Conservation (phyloP, 2,113 vertebrate species). For the Grallaria varia region DNA sequence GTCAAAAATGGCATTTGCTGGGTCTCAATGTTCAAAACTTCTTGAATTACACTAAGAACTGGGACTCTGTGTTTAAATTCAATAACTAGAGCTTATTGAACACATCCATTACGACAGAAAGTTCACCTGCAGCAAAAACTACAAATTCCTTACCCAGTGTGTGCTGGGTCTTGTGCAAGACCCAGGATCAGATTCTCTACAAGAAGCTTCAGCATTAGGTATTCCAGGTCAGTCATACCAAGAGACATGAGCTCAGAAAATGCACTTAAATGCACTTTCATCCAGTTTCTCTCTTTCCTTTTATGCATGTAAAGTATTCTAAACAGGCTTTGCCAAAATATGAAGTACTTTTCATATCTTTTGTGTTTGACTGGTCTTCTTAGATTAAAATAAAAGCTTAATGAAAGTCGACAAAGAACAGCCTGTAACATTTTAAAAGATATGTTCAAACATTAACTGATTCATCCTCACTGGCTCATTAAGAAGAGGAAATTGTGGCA, state of each 20-base stretch:
- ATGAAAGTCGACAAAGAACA: constrained; percentile 49
- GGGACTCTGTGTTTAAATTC: constrained; percentile 2
- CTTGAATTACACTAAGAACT: not conserved
- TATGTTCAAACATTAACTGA: constrained; percentile 55
- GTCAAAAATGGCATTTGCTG: constrained; percentile 29
- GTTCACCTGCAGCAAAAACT: constrained; percentile 21
- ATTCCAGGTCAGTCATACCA: not conserved
- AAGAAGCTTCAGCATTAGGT: not conserved
- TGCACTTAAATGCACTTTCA: not conserved
- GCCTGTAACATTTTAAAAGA: constrained; percentile 49
- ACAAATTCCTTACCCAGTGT: not conserved
- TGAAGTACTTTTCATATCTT: not conserved
- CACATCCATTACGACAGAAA: constrained; percentile 19
- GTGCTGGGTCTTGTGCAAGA: not conserved
- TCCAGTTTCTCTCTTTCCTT: not conserved
- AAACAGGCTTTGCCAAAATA: constrained; percentile 10
- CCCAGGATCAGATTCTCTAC: not conserved
- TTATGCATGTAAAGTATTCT: not conserved
- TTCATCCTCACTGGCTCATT: constrained; percentile 50
- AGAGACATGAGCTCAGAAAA: not conserved
- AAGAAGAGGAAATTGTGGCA: constrained; percentile 45
- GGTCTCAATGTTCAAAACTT: not conserved
- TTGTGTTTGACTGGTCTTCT: constrained; percentile 7
- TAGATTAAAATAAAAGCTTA: constrained; percentile 57
- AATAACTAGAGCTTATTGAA: constrained; percentile 42